Conservation (phyloP, 2,113 vertebrate species). For the Gobio gobio region DNA sequence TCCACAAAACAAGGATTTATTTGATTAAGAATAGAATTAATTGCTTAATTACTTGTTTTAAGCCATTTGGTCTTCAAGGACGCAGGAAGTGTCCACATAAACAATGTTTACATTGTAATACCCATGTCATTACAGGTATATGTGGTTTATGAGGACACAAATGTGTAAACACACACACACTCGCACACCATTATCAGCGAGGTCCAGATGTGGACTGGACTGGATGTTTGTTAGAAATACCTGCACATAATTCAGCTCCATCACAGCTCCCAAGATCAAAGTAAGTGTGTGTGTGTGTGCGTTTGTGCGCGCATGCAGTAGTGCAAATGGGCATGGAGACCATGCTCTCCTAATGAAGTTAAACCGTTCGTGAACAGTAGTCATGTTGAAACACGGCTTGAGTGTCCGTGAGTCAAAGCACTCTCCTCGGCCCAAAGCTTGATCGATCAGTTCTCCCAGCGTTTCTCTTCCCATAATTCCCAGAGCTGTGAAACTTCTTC, state of each 20-base stretch:
- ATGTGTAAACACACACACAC: no score
- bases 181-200: not conserved
- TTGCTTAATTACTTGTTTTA: no score
- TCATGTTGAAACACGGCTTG: not conserved
- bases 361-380: not conserved
- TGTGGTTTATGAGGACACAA: no score
- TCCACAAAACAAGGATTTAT: no score
- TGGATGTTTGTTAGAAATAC: not conserved
- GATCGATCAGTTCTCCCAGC: not conserved
- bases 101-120: no score
- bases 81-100: no score
- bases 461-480: not conserved
- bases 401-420: not conserved
- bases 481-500: not conserved
- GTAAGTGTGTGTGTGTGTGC: not conserved
- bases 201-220: not conserved
- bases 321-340: not conserved
- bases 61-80: no score
- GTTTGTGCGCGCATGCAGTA: not conserved
- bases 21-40: no score
- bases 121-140: no score
- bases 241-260: not conserved
- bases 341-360: not conserved
- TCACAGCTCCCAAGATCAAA: conserved; percentile 11
- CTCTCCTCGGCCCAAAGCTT: not conserved